Evolutionary conservation across 2,113 vertebrate species (phyloP).

Genomic region (Cranoglanis bouderius): DNA sequence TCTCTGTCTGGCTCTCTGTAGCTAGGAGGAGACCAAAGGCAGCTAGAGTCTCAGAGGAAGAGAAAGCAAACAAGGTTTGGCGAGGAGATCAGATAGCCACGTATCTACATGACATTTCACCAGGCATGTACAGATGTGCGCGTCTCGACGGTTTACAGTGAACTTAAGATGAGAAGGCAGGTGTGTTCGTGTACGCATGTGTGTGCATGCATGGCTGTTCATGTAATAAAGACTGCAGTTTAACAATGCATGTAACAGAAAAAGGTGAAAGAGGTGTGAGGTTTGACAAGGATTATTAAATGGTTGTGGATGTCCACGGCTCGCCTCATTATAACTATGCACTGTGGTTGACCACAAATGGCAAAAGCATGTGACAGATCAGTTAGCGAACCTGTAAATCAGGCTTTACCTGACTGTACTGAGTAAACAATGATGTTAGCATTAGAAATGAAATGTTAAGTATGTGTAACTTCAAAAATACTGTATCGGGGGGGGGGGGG

Average conservation of each 20-base stretch:
- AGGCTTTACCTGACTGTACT: not conserved
- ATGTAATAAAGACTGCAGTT: not conserved
- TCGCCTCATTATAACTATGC: not conserved
- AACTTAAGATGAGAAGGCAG: slow-evolving; percentile 2
- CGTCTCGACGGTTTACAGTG: slow-evolving; percentile 1
- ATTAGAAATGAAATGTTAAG: not conserved
- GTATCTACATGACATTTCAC: slow-evolving; percentile 23
- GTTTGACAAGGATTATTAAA: not conserved
- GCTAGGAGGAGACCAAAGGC: not conserved
- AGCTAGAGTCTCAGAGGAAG: not conserved
- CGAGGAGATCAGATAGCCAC: slow-evolving; percentile 11
- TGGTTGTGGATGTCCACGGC: not conserved
- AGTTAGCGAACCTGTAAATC: not conserved
- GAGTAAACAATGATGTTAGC: not conserved
- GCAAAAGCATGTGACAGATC: too few relatives aligned
- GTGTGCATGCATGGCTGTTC: not conserved
- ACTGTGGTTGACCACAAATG: not conserved
- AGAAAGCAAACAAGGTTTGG: not conserved
- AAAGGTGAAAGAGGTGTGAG: not conserved
- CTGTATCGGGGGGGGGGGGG: not conserved
- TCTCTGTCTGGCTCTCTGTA: not conserved
- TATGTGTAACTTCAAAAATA: not conserved
- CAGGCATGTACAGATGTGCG: not conserved
- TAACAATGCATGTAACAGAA: not conserved
- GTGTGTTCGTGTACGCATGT: not conserved